A percentile compares a stretch with the other conserved stretches of the same genome.
These are phyloP conservation scores for Porites australiensis DNA, from an alignment of 64 coral and sea anemone species.

Conservation along the genomic window DNA sequence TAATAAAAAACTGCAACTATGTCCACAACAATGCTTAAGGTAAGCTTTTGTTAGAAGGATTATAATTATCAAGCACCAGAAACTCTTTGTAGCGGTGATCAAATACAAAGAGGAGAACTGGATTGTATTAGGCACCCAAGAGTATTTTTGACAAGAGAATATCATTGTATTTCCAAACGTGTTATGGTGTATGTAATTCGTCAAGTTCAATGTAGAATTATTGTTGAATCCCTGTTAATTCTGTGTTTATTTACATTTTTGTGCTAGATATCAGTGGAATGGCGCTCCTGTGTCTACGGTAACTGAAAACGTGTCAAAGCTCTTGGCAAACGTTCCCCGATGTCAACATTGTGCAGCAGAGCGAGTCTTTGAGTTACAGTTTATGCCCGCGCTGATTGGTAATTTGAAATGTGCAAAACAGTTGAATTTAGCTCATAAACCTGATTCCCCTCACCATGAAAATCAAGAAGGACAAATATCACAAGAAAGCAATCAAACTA, in stretches of 20 bases:
- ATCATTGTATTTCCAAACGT: too few species aligned
- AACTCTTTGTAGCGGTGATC: too few species aligned
- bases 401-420: conserved; percentile 16
- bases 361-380: conserved; percentile 78
- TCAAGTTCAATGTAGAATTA: too few species aligned
- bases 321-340: conserved; percentile 33
- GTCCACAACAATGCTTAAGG: conserved; percentile 85
- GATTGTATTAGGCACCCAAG: too few species aligned
- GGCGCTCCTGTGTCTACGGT: conserved; percentile 67
- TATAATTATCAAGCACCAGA: background rate
- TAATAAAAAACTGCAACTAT: conserved; percentile 67
- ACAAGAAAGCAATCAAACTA: background rate
- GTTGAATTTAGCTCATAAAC: background rate
- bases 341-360: conserved; percentile 68
- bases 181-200: too few species aligned
- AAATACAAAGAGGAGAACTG: too few species aligned
- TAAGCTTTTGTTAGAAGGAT: background rate
- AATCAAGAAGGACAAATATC: background rate
- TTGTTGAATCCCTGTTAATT: too few species aligned
- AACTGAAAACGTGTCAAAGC: conserved; percentile 14
- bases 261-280: conserved; percentile 77
- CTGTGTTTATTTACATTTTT: background rate
- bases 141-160: too few species aligned
- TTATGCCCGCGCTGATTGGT: conserved; percentile 80
- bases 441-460: background rate